Evolutionary conservation across 2,797 vertebrate genomes (phyloP).

Genomic region (Peromyscus nudipes): DNA sequence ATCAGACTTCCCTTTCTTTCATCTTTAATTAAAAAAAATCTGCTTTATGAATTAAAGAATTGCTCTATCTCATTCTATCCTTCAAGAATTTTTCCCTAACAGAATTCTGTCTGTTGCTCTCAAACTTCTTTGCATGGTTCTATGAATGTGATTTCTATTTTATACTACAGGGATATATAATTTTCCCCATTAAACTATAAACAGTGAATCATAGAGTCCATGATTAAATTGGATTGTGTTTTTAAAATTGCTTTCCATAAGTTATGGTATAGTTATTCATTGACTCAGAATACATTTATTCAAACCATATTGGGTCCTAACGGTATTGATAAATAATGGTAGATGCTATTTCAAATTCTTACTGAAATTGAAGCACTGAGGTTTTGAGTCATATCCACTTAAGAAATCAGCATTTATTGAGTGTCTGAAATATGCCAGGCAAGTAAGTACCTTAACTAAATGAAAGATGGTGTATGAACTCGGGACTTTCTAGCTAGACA

Average conservation of each 20-base stretch:
- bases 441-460: conserved; percentile 12
- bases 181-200: conserved; percentile 23
- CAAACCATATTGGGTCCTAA: background rate
- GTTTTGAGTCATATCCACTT: conserved; percentile 13
- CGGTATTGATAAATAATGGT: conserved; percentile 45
- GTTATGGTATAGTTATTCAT: conserved; percentile 22
- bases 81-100: conserved; percentile 46
- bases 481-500: background rate
- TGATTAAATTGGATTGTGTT: background rate
- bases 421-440: background rate
- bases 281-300: conserved; percentile 33
- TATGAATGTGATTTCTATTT: conserved; percentile 49
- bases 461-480: background rate
- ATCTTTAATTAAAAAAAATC: background rate
- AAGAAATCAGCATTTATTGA: conserved; percentile 39
- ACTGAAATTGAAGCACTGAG: background rate
- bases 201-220: conserved; percentile 8
- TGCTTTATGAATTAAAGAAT: conserved; percentile 43
- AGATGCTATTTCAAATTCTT: conserved; percentile 40
- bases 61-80: conserved; percentile 2
- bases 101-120: background rate
- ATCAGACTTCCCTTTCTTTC: background rate
- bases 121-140: background rate
- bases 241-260: conserved; percentile 19
- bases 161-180: background rate